phyloP scores from a whole-genome alignment of 2,888 invertebrate species.

The Pterostichus madidus region DNA sequence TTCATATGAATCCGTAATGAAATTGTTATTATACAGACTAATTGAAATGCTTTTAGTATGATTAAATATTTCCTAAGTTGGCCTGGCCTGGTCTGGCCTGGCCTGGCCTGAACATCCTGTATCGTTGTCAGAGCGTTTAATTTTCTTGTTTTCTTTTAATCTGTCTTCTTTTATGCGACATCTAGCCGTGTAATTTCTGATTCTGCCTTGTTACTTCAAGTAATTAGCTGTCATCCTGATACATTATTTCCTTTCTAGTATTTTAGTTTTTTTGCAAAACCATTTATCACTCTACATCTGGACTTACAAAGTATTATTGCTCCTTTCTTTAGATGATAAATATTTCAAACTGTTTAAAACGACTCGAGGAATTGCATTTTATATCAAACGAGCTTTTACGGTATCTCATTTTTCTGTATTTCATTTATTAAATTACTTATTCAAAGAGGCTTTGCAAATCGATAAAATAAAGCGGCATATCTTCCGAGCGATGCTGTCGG shows the following conservation, averaged over 20 bases:
- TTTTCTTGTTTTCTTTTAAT: constrained; percentile 17
- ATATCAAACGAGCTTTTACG: constrained; percentile 13
- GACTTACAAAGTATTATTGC: neutral
- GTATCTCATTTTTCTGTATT: neutral
- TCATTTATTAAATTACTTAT: too few relatives aligned
- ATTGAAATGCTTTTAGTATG: constrained; percentile 33
- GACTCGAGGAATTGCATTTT: neutral
- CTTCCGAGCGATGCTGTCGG: too few relatives aligned
- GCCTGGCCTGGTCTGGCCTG: too few relatives aligned
- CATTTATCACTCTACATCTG: constrained; percentile 35
- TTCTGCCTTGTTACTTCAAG: constrained; percentile 43
- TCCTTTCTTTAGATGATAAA: constrained; percentile 10
- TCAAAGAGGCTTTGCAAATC: too few relatives aligned
- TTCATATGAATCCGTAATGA: constrained; percentile 21
- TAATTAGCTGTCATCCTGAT: constrained; percentile 61
- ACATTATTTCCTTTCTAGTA: constrained; percentile 59
- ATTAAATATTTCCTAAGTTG: constrained; percentile 45
- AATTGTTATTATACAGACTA: constrained; percentile 45
- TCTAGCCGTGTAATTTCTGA: constrained; percentile 36
- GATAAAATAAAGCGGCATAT: too few relatives aligned
- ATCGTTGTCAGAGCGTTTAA: neutral
- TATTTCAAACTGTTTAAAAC: constrained; percentile 17
- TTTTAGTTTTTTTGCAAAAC: constrained; percentile 32
- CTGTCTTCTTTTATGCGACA: constrained; percentile 39
- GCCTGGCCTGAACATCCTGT: constrained; percentile 8